These are phyloP conservation scores for Labrus mixtus DNA, from an alignment of 2,113 vertebrate genomes.

Conservation along the genomic window DNA sequence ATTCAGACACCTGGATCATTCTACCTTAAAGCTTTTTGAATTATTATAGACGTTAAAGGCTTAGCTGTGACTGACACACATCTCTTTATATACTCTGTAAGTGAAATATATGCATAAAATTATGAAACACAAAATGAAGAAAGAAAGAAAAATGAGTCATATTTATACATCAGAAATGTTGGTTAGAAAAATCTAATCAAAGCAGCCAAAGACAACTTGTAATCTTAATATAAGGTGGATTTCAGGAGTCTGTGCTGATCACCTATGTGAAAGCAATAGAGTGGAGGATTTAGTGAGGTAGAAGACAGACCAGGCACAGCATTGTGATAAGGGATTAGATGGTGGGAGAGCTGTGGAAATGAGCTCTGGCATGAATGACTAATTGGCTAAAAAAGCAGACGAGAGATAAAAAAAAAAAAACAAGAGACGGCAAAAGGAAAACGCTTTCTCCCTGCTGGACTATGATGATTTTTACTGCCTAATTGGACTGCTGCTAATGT, in stretches of 20 bases:
- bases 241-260: neutral
- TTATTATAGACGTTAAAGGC: neutral
- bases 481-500: neutral
- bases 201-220: neutral
- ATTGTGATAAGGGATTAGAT: slow-evolving; percentile 42
- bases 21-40: too few relatives aligned
- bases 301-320: slow-evolving; percentile 31
- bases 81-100: neutral
- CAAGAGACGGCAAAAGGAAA: neutral
- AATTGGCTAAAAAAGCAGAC: slow-evolving; percentile 16
- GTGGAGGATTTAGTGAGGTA: slow-evolving; percentile 2
- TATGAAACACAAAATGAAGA: neutral
- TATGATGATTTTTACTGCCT: neutral
- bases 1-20: too few relatives aligned
- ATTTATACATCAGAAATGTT: neutral
- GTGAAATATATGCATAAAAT: neutral
- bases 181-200: neutral
- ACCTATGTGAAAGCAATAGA: slow-evolving; percentile 18
- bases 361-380: slow-evolving; percentile 32
- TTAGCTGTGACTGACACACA: neutral
- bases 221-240: neutral
- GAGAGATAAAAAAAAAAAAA: neutral
- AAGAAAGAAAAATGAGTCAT: neutral
- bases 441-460: neutral
- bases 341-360: slow-evolving; percentile 13